Evolutionary conservation across 2,113 vertebrate genomes (phyloP).

Genomic region (Pungitius pungitius): DNA sequence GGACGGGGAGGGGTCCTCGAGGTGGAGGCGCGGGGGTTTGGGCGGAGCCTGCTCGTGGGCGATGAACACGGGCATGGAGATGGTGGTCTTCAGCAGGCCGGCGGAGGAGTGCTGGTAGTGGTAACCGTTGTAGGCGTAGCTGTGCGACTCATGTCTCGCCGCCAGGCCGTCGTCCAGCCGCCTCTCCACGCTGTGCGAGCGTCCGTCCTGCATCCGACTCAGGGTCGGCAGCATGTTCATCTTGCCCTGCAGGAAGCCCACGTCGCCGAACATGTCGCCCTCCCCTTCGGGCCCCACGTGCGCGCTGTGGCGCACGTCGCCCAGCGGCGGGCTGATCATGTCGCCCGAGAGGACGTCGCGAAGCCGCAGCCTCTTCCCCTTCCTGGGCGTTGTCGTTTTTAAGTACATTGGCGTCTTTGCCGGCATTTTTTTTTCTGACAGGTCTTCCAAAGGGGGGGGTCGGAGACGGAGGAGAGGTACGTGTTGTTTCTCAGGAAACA

Average conservation of each 20-base stretch:
- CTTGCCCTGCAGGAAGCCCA: conserved; percentile 84
- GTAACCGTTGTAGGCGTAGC: conserved; percentile 64
- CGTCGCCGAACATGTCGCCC: conserved; percentile 86
- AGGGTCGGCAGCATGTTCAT: conserved; percentile 80
- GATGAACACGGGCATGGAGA: conserved; percentile 82
- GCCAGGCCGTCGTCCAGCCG: conserved; percentile 40
- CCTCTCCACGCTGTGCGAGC: conserved; percentile 68
- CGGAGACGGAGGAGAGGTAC: neutral
- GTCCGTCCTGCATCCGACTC: conserved; percentile 54
- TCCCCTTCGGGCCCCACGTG: conserved; percentile 82
- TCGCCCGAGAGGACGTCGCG: conserved; percentile 84
- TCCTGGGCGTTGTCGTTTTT: conserved; percentile 82
- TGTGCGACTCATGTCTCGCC: conserved; percentile 29
- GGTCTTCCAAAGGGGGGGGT: conserved; percentile 10
- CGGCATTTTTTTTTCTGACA: conserved; percentile 76
- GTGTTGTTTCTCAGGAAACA: neutral
- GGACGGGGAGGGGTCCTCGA: conserved; percentile 70
- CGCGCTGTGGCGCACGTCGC: conserved; percentile 85
- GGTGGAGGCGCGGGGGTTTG: conserved; percentile 84
- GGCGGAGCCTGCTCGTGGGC: conserved; percentile 82
- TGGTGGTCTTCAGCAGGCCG: conserved; percentile 79
- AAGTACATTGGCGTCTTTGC: conserved; percentile 88
- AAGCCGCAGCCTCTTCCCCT: conserved; percentile 81
- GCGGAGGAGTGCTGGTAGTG: conserved; percentile 51
- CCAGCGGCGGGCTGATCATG: conserved; percentile 87